Conservation (phyloP, 2,113 vertebrate genomes). For the Saguinus midas region DNA sequence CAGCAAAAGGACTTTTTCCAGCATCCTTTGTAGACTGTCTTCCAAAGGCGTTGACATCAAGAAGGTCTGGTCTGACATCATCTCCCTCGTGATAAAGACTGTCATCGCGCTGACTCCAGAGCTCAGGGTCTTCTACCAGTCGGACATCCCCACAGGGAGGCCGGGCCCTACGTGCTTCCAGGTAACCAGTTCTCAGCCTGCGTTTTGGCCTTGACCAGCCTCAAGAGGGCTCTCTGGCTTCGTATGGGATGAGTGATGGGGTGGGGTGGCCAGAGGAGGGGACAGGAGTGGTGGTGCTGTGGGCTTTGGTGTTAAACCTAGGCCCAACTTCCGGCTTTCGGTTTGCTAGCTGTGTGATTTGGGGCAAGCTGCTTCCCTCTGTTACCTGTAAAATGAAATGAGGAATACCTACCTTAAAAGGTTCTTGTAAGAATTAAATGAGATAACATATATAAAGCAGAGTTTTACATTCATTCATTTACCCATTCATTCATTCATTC, state of each 20-base stretch:
- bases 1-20: slow-evolving; percentile 97
- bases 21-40: slow-evolving; percentile 91
- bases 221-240: background rate
- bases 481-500: background rate
- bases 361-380: background rate
- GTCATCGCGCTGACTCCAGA: slow-evolving; percentile 96
- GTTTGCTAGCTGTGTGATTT: background rate
- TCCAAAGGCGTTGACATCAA: slow-evolving; percentile 94
- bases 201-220: background rate
- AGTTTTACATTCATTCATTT: background rate
- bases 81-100: slow-evolving; percentile 97
- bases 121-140: slow-evolving; percentile 95
- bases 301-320: background rate
- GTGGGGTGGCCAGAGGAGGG: background rate
- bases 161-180: slow-evolving; percentile 98
- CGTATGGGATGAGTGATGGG: background rate
- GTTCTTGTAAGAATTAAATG: background rate
- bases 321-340: background rate
- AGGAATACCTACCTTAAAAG: background rate
- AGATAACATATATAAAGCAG: background rate
- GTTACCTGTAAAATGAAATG: background rate
- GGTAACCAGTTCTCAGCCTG: slow-evolving; percentile 78
- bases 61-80: slow-evolving; percentile 97
- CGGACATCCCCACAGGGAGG: slow-evolving; percentile 94
- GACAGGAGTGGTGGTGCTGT: background rate